Percentiles rank a stretch among this genome's conserved stretches.
Conservation (phyloP, 2,113 vertebrate genomes). For the Mus musculus region DNA sequence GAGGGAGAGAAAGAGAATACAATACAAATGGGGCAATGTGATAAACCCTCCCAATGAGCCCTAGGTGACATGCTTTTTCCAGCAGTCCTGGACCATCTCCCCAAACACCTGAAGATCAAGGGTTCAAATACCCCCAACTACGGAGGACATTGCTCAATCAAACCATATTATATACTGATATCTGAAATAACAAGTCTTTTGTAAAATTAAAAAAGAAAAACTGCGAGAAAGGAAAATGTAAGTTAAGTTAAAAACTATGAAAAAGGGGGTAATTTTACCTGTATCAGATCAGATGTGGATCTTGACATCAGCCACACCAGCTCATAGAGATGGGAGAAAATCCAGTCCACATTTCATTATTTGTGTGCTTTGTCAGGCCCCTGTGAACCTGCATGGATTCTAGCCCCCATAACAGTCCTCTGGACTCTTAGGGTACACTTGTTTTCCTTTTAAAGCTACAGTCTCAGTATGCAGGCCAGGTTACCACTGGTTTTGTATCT, state of each 20-base stretch:
- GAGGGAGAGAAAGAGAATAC: neutral
- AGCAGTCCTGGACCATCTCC: neutral
- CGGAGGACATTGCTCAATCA: neutral
- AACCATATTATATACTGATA: neutral
- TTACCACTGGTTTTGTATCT: neutral
- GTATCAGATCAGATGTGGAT: neutral
- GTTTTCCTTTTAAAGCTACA: neutral
- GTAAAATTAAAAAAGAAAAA: neutral
- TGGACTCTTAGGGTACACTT: neutral
- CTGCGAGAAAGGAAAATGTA: neutral
- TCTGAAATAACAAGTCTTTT: constrained; percentile 19
- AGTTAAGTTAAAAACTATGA: neutral
- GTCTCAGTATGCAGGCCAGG: neutral
- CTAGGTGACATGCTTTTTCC: neutral
- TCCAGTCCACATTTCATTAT: neutral
- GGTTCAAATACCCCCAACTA: neutral
- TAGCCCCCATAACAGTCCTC: neutral
- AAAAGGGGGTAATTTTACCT: neutral
- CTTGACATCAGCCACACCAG: neutral
- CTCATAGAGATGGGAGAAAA: neutral
- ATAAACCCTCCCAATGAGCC: neutral
- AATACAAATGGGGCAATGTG: neutral
- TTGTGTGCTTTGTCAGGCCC: neutral
- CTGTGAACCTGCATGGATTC: neutral
- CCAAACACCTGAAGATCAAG: neutral